Evolutionary conservation across 2,888 invertebrate species (phyloP).

Genomic region (Tipula helvola): DNA sequence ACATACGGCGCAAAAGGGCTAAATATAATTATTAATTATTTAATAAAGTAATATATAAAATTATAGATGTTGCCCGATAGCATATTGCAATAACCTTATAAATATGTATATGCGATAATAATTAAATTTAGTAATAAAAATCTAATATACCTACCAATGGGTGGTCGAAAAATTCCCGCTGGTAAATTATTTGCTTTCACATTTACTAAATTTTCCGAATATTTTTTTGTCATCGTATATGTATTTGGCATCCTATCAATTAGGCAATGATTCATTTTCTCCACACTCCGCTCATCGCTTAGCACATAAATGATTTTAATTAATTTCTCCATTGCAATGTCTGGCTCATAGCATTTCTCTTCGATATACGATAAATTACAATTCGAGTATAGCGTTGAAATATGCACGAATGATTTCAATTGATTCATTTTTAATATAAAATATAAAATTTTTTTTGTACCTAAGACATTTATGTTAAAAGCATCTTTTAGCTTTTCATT

Average conservation of each 20-base stretch:
- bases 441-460: conserved; percentile 36
- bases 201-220: conserved; percentile 35
- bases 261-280: conserved; percentile 31
- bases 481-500: conserved; percentile 37
- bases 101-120: neutral
- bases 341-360: conserved; percentile 34
- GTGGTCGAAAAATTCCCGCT: conserved; percentile 35
- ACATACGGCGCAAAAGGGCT: neutral
- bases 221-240: conserved; percentile 37
- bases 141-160: conserved; percentile 26
- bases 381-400: conserved; percentile 36
- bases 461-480: conserved; percentile 35
- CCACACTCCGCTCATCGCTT: conserved; percentile 27
- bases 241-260: conserved; percentile 36
- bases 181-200: conserved; percentile 32
- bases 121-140: neutral
- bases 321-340: conserved; percentile 37
- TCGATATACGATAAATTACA: conserved; percentile 34
- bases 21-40: neutral
- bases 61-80: neutral
- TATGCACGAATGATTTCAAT: conserved; percentile 35
- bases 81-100: too few relatives aligned
- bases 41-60: neutral
- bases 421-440: conserved; percentile 33
- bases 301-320: conserved; percentile 35